A percentile compares a stretch with the other conserved stretches of the same genome.
phyloP scores from a whole-genome alignment of 2,888 invertebrate genomes.

The Dinocampus coccinellae region DNA sequence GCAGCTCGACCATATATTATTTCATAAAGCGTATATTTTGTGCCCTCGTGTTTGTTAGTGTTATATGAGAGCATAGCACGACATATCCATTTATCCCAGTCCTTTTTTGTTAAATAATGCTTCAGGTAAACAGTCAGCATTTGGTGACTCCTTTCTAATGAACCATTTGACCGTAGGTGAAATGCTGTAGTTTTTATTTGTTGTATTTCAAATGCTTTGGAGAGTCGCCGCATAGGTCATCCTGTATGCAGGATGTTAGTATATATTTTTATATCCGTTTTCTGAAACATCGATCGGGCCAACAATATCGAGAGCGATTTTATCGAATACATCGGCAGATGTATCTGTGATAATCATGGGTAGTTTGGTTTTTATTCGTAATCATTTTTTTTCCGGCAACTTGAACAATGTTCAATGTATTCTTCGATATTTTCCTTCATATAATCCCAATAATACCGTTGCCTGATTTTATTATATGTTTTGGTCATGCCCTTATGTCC shows the following conservation, averaged over 20 bases:
- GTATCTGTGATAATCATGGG: conserved; percentile 7
- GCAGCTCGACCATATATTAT: not conserved
- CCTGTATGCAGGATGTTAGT: too few relatives aligned
- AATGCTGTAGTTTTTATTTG: conserved; percentile 19
- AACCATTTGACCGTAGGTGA: not conserved
- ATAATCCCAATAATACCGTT: conserved; percentile 1
- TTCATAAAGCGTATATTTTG: not conserved
- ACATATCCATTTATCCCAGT: too few relatives aligned
- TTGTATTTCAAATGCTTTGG: conserved; percentile 16
- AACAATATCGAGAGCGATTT: not conserved
- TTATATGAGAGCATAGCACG: not conserved
- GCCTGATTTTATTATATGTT: not conserved
- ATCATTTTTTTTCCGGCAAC: conserved; percentile 10
- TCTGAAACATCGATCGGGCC: not conserved
- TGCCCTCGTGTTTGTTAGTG: not conserved
- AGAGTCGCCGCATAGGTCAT: not conserved
- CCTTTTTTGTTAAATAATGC: not conserved
- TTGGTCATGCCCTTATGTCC: too few relatives aligned
- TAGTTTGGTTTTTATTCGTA: conserved; percentile 2
- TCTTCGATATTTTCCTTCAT: conserved; percentile 3
- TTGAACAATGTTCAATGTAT: not conserved
- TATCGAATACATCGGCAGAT: not conserved
- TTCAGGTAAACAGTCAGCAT: not conserved
- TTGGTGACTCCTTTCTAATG: conserved; percentile 10
- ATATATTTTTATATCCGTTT: too few relatives aligned